Base-by-base conservation (phyloP, 2,797 vertebrate species). In the Lycodopsis pacificus region DNA sequence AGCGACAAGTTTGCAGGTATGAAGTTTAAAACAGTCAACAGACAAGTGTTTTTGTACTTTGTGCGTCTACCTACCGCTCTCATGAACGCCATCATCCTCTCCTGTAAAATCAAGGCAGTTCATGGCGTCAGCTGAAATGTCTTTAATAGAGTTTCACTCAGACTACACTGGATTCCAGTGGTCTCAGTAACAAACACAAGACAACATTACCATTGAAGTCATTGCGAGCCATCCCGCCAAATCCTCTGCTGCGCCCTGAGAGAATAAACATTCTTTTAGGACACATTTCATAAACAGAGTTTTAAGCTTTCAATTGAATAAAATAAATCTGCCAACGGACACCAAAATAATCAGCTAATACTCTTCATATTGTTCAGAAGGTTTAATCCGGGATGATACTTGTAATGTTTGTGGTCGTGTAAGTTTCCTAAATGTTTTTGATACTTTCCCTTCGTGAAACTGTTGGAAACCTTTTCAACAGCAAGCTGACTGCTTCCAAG, bases 201-300 rank as follows among this genome's bases (percentile, higher is more conserved):
- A 17, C 42, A 42, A 48, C 15, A 0, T 86, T 86, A 90, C 86
- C 84, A 42, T 19, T 38, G 0, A 65, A 77, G 20, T 82, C 73
- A 4, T n/a, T 11, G 2, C 1, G 10, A n/a, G 80, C 74, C 0
- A 0, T 42, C 36, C 42, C 8, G 27, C 49, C 71, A 58, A 84
- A 89, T 14, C 78, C 84, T 76, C 74, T 25, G 38, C 83, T 66
- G 0, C 74, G 63, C 0, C 87, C 90, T 91, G 54, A 66, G 2
- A 0, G 14, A 44, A 15, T 4, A 15, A 44, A 44, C 42, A 44
- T 6, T 5, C 13, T 0, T 7, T 73, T 11, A 66, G 20, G 44
- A 49, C 15, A 38, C 9, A 7, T 42, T 25, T 42, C 9, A 25
- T 44, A 5, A 15, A 62, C 59, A 36, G 30, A 40, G 22, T 7